A percentile compares a stretch with the other conserved stretches of the same genome.
phyloP scores from a whole-genome alignment of 2,888 invertebrate genomes.

The Troilus luridus region DNA sequence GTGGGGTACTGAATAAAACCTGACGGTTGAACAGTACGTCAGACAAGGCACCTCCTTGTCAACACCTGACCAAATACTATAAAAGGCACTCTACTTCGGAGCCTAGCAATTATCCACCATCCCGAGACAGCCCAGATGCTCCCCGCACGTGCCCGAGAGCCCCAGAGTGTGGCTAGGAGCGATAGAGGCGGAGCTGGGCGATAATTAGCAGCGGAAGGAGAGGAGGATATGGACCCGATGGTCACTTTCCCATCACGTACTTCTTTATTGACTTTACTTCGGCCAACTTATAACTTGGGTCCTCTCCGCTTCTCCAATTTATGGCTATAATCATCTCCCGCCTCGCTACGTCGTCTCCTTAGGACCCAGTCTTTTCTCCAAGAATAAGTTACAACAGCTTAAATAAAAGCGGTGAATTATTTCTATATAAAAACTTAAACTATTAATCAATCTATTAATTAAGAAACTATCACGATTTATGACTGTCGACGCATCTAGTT shows the following conservation, averaged over 20 bases:
- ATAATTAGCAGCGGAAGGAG: neutral
- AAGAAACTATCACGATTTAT: neutral
- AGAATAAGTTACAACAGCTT: neutral
- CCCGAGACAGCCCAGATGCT: neutral
- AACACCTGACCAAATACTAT: no score
- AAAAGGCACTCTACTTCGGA: neutral
- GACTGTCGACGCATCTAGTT: neutral
- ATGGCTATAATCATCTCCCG: neutral
- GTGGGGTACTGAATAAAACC: no score
- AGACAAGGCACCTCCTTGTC: no score
- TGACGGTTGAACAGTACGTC: no score
- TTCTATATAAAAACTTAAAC: neutral
- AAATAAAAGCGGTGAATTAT: neutral
- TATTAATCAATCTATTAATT: neutral
- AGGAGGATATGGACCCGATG: conserved; percentile 30
- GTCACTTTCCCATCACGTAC: conserved; percentile 49
- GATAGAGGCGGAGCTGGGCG: neutral
- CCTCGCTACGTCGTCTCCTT: neutral
- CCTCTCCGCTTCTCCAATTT: conserved; percentile 28
- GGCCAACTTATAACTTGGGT: neutral
- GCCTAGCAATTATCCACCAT: neutral
- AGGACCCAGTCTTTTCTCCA: neutral
- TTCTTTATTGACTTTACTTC: conserved; percentile 43
- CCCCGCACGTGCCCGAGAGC: neutral
- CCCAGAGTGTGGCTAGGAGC: neutral